A percentile compares a stretch with the other conserved stretches of the same genome.
These are phyloP conservation scores for Oreonectes daqikongensis DNA, from an alignment of 2,797 vertebrate species.

Conservation along the genomic window DNA sequence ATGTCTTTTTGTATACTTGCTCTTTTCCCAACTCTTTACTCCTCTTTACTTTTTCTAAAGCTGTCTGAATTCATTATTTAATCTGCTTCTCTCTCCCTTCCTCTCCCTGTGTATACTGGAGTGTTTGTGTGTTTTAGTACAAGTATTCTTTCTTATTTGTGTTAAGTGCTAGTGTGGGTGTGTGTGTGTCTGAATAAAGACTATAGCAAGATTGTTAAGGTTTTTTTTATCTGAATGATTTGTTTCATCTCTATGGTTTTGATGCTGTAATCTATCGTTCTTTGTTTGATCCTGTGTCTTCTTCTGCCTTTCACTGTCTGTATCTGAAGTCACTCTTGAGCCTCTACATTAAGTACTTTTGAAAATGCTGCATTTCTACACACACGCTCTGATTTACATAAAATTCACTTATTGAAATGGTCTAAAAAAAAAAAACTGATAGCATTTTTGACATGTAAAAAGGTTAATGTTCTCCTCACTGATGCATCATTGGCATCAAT, in stretches of 20 bases:
- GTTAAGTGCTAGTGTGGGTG: slow-evolving; percentile 10
- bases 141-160: background rate
- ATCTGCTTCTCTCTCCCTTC: slow-evolving; percentile 59
- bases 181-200: slow-evolving; percentile 16
- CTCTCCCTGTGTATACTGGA: slow-evolving; percentile 21
- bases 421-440: background rate
- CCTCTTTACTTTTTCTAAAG: slow-evolving; percentile 43
- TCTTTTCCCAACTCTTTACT: slow-evolving; percentile 27
- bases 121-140: slow-evolving; percentile 9
- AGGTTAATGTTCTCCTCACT: background rate
- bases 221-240: background rate
- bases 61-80: slow-evolving; percentile 64
- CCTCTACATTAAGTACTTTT: background rate
- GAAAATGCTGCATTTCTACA: no score
- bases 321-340: background rate
- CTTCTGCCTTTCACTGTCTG: background rate
- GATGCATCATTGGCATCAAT: background rate
- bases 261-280: background rate
- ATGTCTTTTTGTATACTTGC: slow-evolving; percentile 4
- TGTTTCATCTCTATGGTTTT: background rate
- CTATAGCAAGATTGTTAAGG: background rate
- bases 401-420: no score
- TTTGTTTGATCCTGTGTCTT: background rate
- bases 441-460: background rate
- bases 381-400: no score